Percentiles rank a stretch among this genome's conserved stretches.
Evolutionary conservation across 2,113 vertebrate genomes (phyloP).

Genomic region (Corythornis madagascariensis): DNA sequence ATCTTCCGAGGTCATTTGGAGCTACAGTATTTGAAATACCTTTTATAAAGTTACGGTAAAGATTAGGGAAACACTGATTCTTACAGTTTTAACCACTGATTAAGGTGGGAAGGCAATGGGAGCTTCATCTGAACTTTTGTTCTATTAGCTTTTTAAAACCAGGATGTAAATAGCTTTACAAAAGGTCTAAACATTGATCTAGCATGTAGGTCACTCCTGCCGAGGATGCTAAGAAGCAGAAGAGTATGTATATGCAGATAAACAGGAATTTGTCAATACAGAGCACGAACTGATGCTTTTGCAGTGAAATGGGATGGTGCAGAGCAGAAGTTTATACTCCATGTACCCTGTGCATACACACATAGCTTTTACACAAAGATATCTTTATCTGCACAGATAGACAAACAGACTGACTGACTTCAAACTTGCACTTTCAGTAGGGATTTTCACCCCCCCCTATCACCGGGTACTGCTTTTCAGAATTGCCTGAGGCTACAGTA

Average conservation of each 20-base stretch:
- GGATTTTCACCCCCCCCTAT: conserved; percentile 68
- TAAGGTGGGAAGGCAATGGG: conserved; percentile 38
- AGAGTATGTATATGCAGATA: neutral
- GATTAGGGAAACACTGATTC: neutral
- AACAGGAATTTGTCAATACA: conserved; percentile 70
- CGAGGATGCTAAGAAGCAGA: conserved; percentile 63
- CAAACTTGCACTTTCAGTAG: conserved; percentile 80
- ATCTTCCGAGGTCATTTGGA: neutral
- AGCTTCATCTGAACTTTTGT: conserved; percentile 58
- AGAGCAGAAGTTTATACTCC: conserved; percentile 59
- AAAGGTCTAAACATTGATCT: conserved; percentile 61
- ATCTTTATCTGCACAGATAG: conserved; percentile 74
- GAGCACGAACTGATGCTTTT: conserved; percentile 48
- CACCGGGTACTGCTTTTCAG: conserved; percentile 95
- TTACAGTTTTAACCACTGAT: conserved; percentile 29
- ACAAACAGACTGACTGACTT: conserved; percentile 81
- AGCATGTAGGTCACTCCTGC: conserved; percentile 45
- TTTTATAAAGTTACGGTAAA: conserved; percentile 42
- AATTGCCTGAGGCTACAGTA: conserved; percentile 95
- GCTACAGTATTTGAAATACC: neutral
- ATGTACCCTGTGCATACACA: conserved; percentile 58
- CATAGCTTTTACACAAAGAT: conserved; percentile 71
- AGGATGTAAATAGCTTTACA: conserved; percentile 48
- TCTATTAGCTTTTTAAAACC: conserved; percentile 62
- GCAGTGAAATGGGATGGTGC: conserved; percentile 32